Base-by-base conservation (phyloP, 2,113 vertebrate genomes). In the Cyanocitta stelleri region DNA sequence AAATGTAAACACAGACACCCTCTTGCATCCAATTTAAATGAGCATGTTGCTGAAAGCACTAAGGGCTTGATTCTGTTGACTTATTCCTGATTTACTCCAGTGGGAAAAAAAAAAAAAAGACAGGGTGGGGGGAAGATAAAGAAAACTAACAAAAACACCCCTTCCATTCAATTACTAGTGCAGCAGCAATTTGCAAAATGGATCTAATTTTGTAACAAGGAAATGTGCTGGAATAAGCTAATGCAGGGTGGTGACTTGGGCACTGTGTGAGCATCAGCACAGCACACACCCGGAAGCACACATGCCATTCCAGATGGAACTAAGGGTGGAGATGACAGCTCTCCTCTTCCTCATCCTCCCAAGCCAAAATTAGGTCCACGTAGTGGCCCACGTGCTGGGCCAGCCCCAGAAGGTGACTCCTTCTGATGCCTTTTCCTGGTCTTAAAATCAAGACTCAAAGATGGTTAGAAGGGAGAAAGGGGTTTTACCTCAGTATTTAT, bases 1-100 rank as follows among this genome's bases (percentile, higher is more conserved):
- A 95, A 96, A 97, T 95, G 91, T 97, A 97, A 97, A 97, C 96
- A 97, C 90, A 97, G 93, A 95, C 93, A 96, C 79, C 92, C 93
- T 95, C 93, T 88, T 82, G 78, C 91, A 97, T 95, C 93, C 92
- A 97, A 96, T 97, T 95, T 93, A 95, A 97, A 96, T 96, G 79
- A 95, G 88, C 92, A 90, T 91, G 94, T 93, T 96, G 92, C 92
- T 94, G 68, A 91, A 97, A 95, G 96, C 73, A 93, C 90, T 72
- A 46, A 92, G 95, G 95, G 81, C 96, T 93, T 84, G 91, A 89
- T 96, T 94, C 88, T 92, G 84, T 92, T 89, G 93, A 96, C 88
- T 96, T 96, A 94, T 62, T 93, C 75, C 87, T 55, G 86, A 94
- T 95, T 96, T 95, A 95, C 92, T 79, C 95, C 90, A 84, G 41